Percentiles rank a stretch among this genome's conserved stretches.
These are phyloP conservation scores for Arothron firmamentum DNA, from an alignment of 2,113 vertebrate species.

Conservation along the genomic window DNA sequence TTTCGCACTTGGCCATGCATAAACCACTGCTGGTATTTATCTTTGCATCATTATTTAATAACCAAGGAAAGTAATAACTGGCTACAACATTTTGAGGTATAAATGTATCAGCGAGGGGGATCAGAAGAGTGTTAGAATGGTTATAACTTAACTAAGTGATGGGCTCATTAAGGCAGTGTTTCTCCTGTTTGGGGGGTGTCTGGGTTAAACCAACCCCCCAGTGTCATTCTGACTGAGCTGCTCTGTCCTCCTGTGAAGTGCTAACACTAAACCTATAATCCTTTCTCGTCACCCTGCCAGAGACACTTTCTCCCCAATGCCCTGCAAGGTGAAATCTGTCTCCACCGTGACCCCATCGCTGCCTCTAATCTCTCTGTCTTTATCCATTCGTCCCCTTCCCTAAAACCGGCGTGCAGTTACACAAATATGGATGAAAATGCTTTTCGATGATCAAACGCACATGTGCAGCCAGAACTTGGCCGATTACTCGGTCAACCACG, in stretches of 20 bases:
- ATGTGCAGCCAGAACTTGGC: not conserved
- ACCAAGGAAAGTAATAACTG: too few relatives aligned
- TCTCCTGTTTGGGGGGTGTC: slow-evolving; percentile 12
- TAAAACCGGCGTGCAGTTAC: too few relatives aligned
- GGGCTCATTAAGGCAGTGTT: not conserved
- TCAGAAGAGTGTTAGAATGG: too few relatives aligned
- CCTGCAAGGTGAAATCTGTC: slow-evolving; percentile 45
- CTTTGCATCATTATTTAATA: too few relatives aligned
- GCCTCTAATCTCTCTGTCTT: slow-evolving; percentile 31
- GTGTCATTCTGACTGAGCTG: slow-evolving; percentile 39
- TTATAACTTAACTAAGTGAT: not conserved
- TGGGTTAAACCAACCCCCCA: slow-evolving; percentile 13
- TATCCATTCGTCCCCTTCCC: slow-evolving; percentile 10
- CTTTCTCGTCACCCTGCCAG: slow-evolving; percentile 48
- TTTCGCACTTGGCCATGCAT: too few relatives aligned
- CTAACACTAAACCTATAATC: slow-evolving; percentile 57
- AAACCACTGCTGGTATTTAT: not conserved
- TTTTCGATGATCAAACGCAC: too few relatives aligned
- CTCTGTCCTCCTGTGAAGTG: slow-evolving; percentile 29
- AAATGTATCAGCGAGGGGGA: too few relatives aligned
- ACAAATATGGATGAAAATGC: too few relatives aligned
- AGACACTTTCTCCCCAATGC: slow-evolving; percentile 27
- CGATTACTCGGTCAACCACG: not conserved
- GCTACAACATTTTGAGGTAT: too few relatives aligned
- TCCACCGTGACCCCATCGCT: slow-evolving; percentile 35